Evolutionary conservation across 2,888 invertebrate genomes (phyloP), one percentile per base, ranked within the genome.

Genomic region (Diaphora mendica): DNA sequence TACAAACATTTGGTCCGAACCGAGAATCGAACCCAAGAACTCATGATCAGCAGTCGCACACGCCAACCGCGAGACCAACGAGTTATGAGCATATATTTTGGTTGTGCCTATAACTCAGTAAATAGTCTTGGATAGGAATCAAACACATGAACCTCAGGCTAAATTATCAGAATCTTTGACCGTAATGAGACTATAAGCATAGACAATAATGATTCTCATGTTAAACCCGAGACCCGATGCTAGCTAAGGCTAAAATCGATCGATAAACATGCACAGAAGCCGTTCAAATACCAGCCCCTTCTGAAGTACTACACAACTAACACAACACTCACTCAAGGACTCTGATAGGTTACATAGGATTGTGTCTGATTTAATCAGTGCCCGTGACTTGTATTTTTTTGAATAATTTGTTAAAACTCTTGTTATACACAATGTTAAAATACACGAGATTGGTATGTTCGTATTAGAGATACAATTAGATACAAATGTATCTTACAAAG

Each of bases 261-360:
- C 70, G 74, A 67, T 59, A 64, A 33, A 70, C 73, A 55, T 68
- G 70, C 70, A 74, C 71, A 51, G 75, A 75, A 75, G 71, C 71
- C 71, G 64, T 72, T 35, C 62, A 75, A 75, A 64, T 75, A 39
- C 71, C 20, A 42, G 30, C 69, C 51, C 66, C 20, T 66, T 73
- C 59, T 30, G 35, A 35, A 30, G 59, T 23, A 33, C n/a, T 33
- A 64, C 39, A 35, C 35, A 7, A 35, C 35, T 35, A 35, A 35
- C 35, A 26, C 26, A 48, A n/a, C 48, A 51, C 15, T 70, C n/a
- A 39, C n/a, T 44, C n/a, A 55, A 64, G 33, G 30, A 55, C 42
- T 33, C 26, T 62, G 35, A 68, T 64, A 11, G 23, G 0, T 23
- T 64, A 44, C 3, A 44, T 44, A 59, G 13, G 9, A n/a, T 59